These are phyloP conservation scores for Calephelis nemesis DNA, from an alignment of 1,140 invertebrate genomes.

Conservation along the genomic window DNA sequence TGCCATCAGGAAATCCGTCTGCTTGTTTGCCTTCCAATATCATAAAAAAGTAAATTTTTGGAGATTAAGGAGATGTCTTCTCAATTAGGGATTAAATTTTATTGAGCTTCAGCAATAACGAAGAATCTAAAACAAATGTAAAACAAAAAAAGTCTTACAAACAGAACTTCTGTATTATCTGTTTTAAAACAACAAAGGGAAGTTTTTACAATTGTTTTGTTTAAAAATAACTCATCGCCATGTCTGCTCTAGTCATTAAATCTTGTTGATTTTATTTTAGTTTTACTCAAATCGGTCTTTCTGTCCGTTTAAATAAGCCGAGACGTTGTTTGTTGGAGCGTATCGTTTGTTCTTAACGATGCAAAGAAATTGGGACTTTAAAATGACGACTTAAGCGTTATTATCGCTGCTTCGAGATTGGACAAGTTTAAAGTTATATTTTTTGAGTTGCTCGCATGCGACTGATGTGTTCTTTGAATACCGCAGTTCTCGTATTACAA, in stretches of 20 bases:
- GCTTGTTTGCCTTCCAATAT: no score
- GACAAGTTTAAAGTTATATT: no score
- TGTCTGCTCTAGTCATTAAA: constrained; percentile 50
- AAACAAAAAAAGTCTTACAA: not conserved
- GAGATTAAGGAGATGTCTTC: no score
- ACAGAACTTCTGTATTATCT: constrained; percentile 20
- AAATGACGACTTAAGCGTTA: not conserved
- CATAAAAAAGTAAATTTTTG: no score
- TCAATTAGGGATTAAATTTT: no score
- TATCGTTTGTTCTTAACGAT: constrained; percentile 2
- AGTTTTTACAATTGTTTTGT: constrained; percentile 45
- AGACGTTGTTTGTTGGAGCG: constrained; percentile 31
- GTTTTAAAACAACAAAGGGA: constrained; percentile 35
- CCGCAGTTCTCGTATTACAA: no score
- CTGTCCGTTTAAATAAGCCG: constrained; percentile 63
- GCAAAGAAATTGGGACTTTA: not conserved
- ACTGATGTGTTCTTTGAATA: no score
- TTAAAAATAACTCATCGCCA: constrained; percentile 51
- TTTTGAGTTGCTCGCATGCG: no score
- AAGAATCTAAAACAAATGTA: no score
- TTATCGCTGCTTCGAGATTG: not conserved
- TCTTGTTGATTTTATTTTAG: constrained; percentile 47
- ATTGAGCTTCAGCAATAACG: no score
- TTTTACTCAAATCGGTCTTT: constrained; percentile 50
- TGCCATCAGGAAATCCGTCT: no score